Conservation (phyloP, 2,888 invertebrate species). For the Drosophila kambysellisi region DNA sequence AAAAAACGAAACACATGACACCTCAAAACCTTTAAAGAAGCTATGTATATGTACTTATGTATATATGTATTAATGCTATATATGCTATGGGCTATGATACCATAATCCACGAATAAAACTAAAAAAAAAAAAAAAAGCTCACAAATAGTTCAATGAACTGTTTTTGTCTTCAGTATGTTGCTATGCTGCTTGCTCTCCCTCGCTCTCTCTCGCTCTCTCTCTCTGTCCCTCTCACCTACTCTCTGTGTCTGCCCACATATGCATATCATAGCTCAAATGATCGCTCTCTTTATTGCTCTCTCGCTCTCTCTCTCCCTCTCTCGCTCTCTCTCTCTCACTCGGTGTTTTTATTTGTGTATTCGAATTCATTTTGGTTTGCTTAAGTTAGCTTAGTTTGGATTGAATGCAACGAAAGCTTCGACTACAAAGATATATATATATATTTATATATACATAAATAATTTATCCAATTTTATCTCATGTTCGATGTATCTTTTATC, state of each 20-base stretch:
- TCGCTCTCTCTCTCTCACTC: conserved; percentile 17
- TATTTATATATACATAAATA: conserved; percentile 1
- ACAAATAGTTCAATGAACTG: conserved; percentile 82
- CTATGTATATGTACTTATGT: conserved; percentile 37
- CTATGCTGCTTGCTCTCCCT: conserved; percentile 61
- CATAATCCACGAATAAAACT: conserved; percentile 82
- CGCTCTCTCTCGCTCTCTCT: conserved; percentile 16
- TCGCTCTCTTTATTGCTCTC: conserved; percentile 22
- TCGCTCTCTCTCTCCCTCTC: conserved; percentile 17
- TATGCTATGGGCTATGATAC: conserved; percentile 73
- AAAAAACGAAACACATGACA: conserved; percentile 55
- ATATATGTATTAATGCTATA: conserved; percentile 54
- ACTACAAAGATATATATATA: background rate
- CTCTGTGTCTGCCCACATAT: conserved; percentile 26
- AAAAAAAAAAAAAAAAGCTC: conserved; percentile 79
- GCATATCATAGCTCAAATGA: conserved; percentile 31
- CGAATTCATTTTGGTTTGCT: conserved; percentile 63
- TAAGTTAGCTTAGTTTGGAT: conserved; percentile 46
- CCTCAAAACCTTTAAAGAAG: conserved; percentile 65
- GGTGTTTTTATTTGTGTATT: conserved; percentile 64
- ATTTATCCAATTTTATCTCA: conserved; percentile 8
- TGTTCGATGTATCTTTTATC: conserved; percentile 17
- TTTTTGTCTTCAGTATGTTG: conserved; percentile 73
- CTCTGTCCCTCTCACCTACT: conserved; percentile 27
- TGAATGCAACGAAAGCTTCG: conserved; percentile 59